Percentiles rank a stretch among this genome's conserved stretches.
phyloP scores from a whole-genome alignment of 2,113 vertebrate genomes.

The Ardeotis arabs region DNA sequence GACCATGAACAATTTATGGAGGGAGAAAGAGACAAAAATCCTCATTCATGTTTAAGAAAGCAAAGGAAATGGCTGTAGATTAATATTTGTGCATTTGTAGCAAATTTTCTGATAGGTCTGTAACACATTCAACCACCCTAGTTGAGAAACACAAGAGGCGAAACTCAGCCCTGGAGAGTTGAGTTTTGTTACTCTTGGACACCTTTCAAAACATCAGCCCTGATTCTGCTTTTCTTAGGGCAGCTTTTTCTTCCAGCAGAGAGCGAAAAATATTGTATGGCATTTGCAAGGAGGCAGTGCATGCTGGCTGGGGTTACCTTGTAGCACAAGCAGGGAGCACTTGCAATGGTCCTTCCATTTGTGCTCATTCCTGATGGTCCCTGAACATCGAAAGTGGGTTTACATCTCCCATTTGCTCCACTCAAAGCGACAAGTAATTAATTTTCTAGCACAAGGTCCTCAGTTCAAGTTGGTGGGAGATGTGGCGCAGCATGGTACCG shows the following conservation, averaged over 20 bases:
- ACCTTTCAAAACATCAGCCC: conserved; percentile 74
- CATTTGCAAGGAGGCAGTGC: conserved; percentile 45
- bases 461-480: neutral
- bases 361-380: neutral
- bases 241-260: conserved; percentile 65
- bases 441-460: neutral
- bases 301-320: conserved; percentile 6
- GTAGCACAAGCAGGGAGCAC: neutral
- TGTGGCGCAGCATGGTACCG: rapidly evolving
- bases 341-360: neutral
- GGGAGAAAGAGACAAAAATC: conserved; percentile 79
- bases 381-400: neutral
- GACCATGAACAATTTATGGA: conserved; percentile 86
- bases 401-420: neutral
- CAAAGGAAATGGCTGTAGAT: conserved; percentile 79
- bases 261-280: conserved; percentile 49
- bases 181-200: conserved; percentile 79
- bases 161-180: conserved; percentile 71
- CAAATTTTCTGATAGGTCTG: conserved; percentile 71
- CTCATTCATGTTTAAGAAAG: conserved; percentile 80
- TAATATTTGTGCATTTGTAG: conserved; percentile 73
- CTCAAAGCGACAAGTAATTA: neutral
- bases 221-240: conserved; percentile 68
- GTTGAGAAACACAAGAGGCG: conserved; percentile 72
- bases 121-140: conserved; percentile 70